phyloP scores from a whole-genome alignment of 2,888 invertebrate species.

The Dilophus febrilis region DNA sequence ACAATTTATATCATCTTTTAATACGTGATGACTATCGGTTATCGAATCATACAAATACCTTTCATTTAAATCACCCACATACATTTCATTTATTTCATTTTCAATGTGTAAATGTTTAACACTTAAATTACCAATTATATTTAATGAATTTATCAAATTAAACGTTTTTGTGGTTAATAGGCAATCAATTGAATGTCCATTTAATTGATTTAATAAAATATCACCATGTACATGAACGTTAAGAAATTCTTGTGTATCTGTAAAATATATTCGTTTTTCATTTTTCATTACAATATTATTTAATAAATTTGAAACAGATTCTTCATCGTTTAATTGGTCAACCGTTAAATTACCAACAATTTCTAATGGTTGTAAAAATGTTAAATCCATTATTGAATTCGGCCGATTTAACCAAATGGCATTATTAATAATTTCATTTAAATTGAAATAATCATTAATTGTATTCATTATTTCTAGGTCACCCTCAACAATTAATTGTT shows the following conservation, averaged over 20 bases:
- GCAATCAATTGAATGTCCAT: constrained; percentile 23
- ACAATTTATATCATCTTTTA: constrained; percentile 17
- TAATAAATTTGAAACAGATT: constrained; percentile 24
- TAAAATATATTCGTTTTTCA: constrained; percentile 19
- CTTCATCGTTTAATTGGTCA: constrained; percentile 21
- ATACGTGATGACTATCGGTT: constrained; percentile 15
- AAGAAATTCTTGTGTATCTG: constrained; percentile 21
- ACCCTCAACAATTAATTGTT: constrained; percentile 1
- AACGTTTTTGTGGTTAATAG: constrained; percentile 27
- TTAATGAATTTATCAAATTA: constrained; percentile 14
- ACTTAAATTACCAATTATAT: constrained; percentile 19
- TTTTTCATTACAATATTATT: constrained; percentile 28
- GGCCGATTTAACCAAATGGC: constrained; percentile 27
- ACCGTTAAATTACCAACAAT: constrained; percentile 17
- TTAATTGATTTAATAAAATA: constrained; percentile 24
- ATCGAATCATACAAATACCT: constrained; percentile 16
- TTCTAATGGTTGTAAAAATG: constrained; percentile 18
- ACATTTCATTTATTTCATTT: constrained; percentile 14
- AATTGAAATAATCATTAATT: constrained; percentile 17
- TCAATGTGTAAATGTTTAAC: constrained; percentile 13
- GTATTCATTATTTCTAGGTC: constrained; percentile 6
- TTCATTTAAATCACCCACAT: constrained; percentile 10
- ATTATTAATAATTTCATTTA: constrained; percentile 22
- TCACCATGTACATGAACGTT: constrained; percentile 21
- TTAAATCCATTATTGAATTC: constrained; percentile 21